Base-by-base conservation (phyloP, 2,888 invertebrate genomes). In the Amphipoea oculea region DNA sequence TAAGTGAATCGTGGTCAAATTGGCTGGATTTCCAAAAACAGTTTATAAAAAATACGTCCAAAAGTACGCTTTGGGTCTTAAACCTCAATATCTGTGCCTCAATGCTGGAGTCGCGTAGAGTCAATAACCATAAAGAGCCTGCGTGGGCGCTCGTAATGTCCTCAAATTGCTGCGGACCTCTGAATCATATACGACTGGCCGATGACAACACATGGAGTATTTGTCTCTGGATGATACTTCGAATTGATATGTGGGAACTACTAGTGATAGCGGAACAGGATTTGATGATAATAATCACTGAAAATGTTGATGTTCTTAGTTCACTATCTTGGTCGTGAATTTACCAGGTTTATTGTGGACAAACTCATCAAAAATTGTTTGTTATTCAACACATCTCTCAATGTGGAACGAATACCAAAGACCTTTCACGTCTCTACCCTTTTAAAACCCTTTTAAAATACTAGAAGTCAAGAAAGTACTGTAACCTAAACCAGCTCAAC, bases 41-140 rank as follows among this genome's bases (percentile, higher is more conserved):
- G 12, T 63, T 36, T 11, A 14, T 60, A 36, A 20, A 45, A 42
- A 42, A 69, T 42, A 48, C 6, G 63, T 68, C 23, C 23, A 20
- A 74, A 65, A 60, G n/a, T 57, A 54, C 65, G 17, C 17, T 67
- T 76, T n/a, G 36, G 45, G 20, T 60, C 42, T 51, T 68, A 70
- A 73, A 72, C 69, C 65, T 72, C 14, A 29, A 29, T 29, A 29
- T 29, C 29, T 29, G 29, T 29, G 29, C 67, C 65, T 72, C 14
- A 45, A 84, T 7, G 45, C 65, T 84, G 68, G 54, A 66, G 51
- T 68, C 54, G 73, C 76, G 76, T 75, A 72, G 29, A 81, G 82
- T 89, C 84, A 89, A 85, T 89, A 88, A 84, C 76, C 80, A 80
- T 74, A 83, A 83, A 89, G 45, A 65, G 76, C 5, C 63, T 63